Base-by-base conservation (phyloP, 2,888 invertebrate species). In the Tetheella fluctuosa region DNA sequence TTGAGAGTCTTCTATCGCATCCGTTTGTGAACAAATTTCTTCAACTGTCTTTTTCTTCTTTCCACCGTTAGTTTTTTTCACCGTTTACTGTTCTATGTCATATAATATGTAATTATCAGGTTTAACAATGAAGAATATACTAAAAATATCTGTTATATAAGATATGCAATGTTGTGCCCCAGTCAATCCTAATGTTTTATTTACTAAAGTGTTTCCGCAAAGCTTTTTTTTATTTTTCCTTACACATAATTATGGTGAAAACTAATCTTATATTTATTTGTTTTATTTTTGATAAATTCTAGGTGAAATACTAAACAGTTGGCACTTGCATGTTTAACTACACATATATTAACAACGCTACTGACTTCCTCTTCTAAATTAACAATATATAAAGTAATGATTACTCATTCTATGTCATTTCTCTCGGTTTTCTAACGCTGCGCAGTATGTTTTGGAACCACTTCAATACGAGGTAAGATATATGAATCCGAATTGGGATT, bases 361-460 rank as follows among this genome's bases (percentile, higher is more conserved):
- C 42, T 42, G 42, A 42, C 71, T 28, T 79, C 80, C 81, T 73
- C 83, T 86, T 86, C 85, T 86, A 85, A 85, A 85, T 83, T 89
- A 85, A 84, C 77, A 75, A 83, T 80, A 75, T 74, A 75, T 77
- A 74, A 81, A 77, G 80, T 80, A 83, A 84, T 84, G 80, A 81
- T 84, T 82, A 90, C 85, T 90, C 78, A 89, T 90, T 88, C 81
- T 90, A 91, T 94, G 93, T 94, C 90, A 93, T 95, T 95, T 95
- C 94, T 94, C 91, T 94, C 95, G 95, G 94, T 95, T 94, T 94
- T 94, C 94, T 94, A 94, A 95, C 95, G 96, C 96, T 96, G 96
- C 96, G 94, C 97, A 98, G 98, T 97, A 97, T 98, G 95, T 98
- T 98, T 96, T 98, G 98, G 98, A 98, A 97, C 96, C 97, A 98